Evolutionary conservation across 1,140 invertebrate genomes (phyloP).

Genomic region (Brachionus rotundiformis): DNA sequence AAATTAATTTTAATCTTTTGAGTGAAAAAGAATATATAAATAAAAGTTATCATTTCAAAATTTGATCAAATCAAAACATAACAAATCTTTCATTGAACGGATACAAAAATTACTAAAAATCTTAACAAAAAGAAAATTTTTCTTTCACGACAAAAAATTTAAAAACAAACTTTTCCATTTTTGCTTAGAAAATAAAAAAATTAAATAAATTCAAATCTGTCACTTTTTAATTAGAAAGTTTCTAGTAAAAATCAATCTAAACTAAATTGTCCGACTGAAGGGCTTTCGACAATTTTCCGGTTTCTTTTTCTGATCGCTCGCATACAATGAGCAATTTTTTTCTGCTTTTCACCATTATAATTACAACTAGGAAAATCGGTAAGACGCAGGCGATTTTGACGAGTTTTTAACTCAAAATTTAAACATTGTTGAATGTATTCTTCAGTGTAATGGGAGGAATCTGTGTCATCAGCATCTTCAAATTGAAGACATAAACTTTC

Average conservation of each 20-base stretch:
- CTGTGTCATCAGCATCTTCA: background rate
- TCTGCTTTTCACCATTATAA: constrained; percentile 4
- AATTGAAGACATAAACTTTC: background rate
- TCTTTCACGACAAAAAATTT: too few species aligned
- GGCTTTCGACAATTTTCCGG: background rate
- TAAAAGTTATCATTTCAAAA: too few species aligned
- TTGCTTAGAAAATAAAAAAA: background rate
- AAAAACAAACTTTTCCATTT: too few species aligned
- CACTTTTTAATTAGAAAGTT: background rate
- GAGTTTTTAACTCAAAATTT: background rate
- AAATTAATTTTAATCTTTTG: too few species aligned
- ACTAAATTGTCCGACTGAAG: background rate
- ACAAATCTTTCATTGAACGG: too few species aligned
- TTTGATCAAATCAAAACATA: too few species aligned
- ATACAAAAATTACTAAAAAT: too few species aligned
- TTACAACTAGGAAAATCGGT: constrained; percentile 7
- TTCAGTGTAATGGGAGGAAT: background rate
- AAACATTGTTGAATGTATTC: constrained; percentile 32
- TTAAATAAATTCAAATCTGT: background rate
- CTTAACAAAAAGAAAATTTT: too few species aligned
- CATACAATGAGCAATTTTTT: background rate
- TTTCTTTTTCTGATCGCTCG: constrained; percentile 14
- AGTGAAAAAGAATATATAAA: too few species aligned
- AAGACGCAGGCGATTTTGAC: background rate
- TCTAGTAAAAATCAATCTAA: background rate